These are phyloP conservation scores for Eristalinus sepulchralis DNA, from an alignment of 2,888 invertebrate species.

Conservation along the genomic window DNA sequence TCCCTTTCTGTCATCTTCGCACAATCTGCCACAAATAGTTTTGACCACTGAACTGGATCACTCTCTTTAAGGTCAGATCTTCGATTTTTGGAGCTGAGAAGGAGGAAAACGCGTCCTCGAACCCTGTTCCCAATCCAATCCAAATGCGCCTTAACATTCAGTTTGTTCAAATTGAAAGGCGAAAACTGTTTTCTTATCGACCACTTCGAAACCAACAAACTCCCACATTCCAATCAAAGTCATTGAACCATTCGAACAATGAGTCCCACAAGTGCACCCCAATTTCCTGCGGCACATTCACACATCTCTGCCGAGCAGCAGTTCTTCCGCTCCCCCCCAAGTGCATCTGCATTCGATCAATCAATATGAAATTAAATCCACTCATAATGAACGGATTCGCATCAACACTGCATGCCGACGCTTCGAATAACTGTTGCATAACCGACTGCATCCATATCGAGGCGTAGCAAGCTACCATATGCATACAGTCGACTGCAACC, in stretches of 20 bases:
- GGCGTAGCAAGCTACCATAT: constrained; percentile 15
- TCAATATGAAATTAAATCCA: constrained; percentile 32
- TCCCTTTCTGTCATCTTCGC: too few species aligned
- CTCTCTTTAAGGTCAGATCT: too few species aligned
- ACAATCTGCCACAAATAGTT: too few species aligned
- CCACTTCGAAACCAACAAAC: not conserved
- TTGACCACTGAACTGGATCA: too few species aligned
- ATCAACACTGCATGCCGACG: constrained; percentile 14
- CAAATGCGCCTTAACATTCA: too few species aligned
- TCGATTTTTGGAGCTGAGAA: too few species aligned
- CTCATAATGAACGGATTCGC: constrained; percentile 10
- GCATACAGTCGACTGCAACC: not conserved
- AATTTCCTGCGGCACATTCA: not conserved
- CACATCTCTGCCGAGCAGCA: not conserved
- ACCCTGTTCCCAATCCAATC: too few species aligned
- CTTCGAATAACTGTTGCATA: constrained; percentile 34
- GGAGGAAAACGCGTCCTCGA: too few species aligned
- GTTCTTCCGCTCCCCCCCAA: not conserved
- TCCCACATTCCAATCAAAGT: not conserved
- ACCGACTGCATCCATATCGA: constrained; percentile 26
- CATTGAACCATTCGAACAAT: not conserved
- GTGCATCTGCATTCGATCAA: constrained; percentile 39
- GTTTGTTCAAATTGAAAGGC: too few species aligned
- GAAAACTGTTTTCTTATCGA: not conserved
- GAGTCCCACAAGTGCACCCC: not conserved